Conservation (phyloP, 2,797 vertebrate species). For the Leptodactylus fallax region DNA sequence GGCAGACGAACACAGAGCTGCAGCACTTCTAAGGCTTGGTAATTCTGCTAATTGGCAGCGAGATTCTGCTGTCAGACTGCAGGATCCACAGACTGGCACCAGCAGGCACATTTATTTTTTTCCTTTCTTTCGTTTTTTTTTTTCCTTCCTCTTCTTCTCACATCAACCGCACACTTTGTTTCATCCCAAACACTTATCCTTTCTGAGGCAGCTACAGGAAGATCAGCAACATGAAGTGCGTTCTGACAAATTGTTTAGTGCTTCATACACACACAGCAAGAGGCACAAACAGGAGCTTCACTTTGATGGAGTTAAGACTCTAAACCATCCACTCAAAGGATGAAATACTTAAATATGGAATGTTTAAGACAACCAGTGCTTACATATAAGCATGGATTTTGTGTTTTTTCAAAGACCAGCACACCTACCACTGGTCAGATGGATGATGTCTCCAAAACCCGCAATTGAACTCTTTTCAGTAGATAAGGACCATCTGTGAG, state of each 20-base stretch:
- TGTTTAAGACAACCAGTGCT: background rate
- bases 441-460: background rate
- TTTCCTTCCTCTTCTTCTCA: conserved; percentile 1
- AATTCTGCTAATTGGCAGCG: conserved; percentile 63
- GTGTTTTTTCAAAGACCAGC: background rate
- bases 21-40: conserved; percentile 57
- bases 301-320: conserved; percentile 7
- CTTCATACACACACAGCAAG: conserved; percentile 14
- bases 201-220: conserved; percentile 26
- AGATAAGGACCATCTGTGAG: background rate
- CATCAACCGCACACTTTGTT: conserved; percentile 42
- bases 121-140: background rate
- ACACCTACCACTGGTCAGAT: background rate
- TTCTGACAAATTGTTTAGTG: conserved; percentile 36
- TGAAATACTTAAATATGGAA: background rate
- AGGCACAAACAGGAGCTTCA: conserved; percentile 14
- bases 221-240: conserved; percentile 49
- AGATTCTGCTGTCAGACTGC: conserved; percentile 56
- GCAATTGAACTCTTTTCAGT: background rate
- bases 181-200: conserved; percentile 51
- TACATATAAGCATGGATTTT: background rate
- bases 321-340: background rate
- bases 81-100: conserved; percentile 59
- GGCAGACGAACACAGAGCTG: conserved; percentile 53
- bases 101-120: conserved; percentile 45